Percentiles rank a stretch among this genome's conserved stretches.
Evolutionary conservation across 2,888 invertebrate species (phyloP).

Genomic region (Tiliacea citrago): DNA sequence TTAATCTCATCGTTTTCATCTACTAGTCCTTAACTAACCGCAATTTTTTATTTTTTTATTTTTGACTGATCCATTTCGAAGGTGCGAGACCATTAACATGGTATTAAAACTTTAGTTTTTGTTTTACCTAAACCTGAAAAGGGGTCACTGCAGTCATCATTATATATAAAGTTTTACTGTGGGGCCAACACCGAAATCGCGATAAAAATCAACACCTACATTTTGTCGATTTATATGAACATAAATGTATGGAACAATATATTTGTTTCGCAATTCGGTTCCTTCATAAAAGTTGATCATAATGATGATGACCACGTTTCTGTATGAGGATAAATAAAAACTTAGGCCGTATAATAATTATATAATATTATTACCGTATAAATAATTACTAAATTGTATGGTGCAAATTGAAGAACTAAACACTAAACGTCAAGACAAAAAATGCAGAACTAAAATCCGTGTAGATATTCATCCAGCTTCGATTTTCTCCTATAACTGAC

Average conservation of each 20-base stretch:
- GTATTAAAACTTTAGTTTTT: no score
- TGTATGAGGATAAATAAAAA: background rate
- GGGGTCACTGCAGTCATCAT: background rate
- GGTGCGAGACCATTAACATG: no score
- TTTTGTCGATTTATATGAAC: background rate
- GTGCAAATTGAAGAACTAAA: no score
- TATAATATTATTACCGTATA: no score
- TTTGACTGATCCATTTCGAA: no score
- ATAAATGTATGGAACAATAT: background rate
- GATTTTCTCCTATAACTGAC: background rate
- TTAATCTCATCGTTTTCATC: no score
- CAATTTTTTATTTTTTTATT: no score
- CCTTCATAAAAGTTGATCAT: background rate
- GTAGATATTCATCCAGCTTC: background rate
- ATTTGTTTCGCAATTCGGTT: background rate
- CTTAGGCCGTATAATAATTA: background rate
- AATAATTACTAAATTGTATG: no score
- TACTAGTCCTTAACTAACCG: no score
- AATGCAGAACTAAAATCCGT: background rate
- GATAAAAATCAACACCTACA: background rate
- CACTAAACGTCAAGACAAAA: background rate
- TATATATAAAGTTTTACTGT: background rate
- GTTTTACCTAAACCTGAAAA: no score
- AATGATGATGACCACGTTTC: background rate
- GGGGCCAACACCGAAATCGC: background rate